Base-by-base conservation (phyloP, 2,888 invertebrate species). In the Rhamnusium bicolor region DNA sequence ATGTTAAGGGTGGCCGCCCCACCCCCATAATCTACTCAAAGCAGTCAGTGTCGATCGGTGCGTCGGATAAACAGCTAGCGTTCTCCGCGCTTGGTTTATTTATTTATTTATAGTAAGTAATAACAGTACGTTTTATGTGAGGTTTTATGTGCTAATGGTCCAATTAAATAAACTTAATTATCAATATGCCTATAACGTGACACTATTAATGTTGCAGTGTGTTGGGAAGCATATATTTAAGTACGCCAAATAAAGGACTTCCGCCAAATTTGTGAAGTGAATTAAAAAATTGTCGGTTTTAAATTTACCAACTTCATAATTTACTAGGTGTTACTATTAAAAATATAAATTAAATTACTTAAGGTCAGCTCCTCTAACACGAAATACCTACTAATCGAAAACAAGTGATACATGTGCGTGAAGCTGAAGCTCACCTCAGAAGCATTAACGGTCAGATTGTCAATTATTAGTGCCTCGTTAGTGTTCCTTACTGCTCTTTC, bases 1-100 rank as follows among this genome's bases (percentile, higher is more conserved):
- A 56, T 19, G 47, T 19, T 68, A 68, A 49, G 68, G 68, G 68
- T 68, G 47, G 58, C 56, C 58, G 56, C 68, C 68, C 68, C 68
- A 56, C 58, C 46, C 46, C 68, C 58, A 49, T 53, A 27, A 46
- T 67, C 68, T 49, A 24, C 21, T 65, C 65, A 32, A 40, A 53
- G 40, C 65, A 58, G 56, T 19, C 68, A 68, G 68, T 68, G 56
- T 49, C 27, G 46, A 58, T 58, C 68, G 29, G 68, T 19, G 51
- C 68, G 68, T 67, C 68, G 68, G 21, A 29, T 32, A 65, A 19
- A 29, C 53, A 51, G 51, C 14, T 14, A 40, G 32, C 32, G 32
- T 7, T 19, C 53, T 27, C n/a, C 32, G 53, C 53, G 53, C 32
- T 53, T 16, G 65, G 21, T 49, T 49, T 63, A 27, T 63, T 63